Percentiles rank a stretch among this genome's conserved stretches.
Evolutionary conservation across 2,797 vertebrate genomes (phyloP).

Genomic region (Urophycis tenuis): DNA sequence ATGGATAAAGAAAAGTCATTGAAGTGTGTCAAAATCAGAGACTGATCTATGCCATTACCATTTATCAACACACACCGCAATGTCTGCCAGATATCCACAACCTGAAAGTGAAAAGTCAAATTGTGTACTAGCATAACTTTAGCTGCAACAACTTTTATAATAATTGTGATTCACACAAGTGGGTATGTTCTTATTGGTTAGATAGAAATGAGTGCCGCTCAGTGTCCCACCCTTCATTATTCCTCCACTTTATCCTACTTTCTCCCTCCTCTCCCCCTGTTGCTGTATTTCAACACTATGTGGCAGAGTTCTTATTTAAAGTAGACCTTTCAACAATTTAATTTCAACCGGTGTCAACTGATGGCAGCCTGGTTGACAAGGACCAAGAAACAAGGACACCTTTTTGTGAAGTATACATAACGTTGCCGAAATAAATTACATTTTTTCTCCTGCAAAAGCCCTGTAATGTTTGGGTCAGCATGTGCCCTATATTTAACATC

Average conservation of each 20-base stretch:
- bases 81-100: neutral
- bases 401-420: neutral
- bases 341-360: neutral
- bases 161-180: neutral
- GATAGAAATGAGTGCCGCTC: neutral
- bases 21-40: neutral
- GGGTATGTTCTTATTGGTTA: neutral
- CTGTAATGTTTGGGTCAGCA: slow-evolving; percentile 3
- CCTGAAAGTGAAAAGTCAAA: neutral
- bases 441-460: neutral
- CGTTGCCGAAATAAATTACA: neutral
- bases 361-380: neutral
- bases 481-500: neutral
- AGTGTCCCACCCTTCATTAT: neutral
- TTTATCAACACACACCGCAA: neutral
- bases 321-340: neutral
- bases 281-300: neutral
- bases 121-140: neutral
- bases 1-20: neutral
- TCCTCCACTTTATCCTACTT: neutral
- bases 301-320: neutral
- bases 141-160: neutral
- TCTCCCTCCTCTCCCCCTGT: neutral
- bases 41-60: neutral
- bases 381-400: neutral